Conservation (phyloP, 1,140 invertebrate species). For the Drosophila simulans region DNA sequence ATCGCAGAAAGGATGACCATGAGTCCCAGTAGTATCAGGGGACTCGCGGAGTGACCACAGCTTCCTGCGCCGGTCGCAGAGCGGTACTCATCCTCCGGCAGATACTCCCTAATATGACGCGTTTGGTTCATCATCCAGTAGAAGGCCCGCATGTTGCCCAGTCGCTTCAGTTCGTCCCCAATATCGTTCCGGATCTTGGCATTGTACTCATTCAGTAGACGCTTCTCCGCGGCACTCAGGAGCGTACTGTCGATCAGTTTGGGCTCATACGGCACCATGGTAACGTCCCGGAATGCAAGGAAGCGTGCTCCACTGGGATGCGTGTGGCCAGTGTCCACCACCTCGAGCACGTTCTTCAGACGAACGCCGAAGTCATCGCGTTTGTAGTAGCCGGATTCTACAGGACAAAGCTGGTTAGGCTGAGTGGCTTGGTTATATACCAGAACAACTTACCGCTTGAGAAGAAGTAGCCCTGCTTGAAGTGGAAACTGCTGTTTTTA, state of each 20-base stretch:
- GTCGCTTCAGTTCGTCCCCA: slow-evolving; percentile 89
- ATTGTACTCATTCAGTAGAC: slow-evolving; percentile 93
- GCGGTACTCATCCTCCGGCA: slow-evolving; percentile 79
- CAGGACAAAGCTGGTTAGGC: slow-evolving; percentile 29
- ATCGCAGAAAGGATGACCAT: slow-evolving; percentile 26
- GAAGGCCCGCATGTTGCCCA: slow-evolving; percentile 89
- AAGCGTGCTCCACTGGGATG: slow-evolving; percentile 86
- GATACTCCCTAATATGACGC: slow-evolving; percentile 87
- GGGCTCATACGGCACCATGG: slow-evolving; percentile 96
- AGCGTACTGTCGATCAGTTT: slow-evolving; percentile 93
- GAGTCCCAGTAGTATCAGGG: slow-evolving; percentile 10
- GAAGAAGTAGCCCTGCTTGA: slow-evolving; percentile 94
- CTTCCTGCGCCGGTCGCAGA: slow-evolving; percentile 42
- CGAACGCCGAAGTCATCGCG: slow-evolving; percentile 94
- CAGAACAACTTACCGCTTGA: slow-evolving; percentile 89
- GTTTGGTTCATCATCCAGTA: slow-evolving; percentile 93
- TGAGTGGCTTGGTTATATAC: background rate
- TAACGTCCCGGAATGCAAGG: slow-evolving; percentile 92
- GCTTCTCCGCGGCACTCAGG: slow-evolving; percentile 90
- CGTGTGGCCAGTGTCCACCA: slow-evolving; percentile 87
- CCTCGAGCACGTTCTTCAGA: slow-evolving; percentile 96
- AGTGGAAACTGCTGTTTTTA: slow-evolving; percentile 85
- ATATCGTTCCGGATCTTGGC: slow-evolving; percentile 88
- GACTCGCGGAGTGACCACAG: slow-evolving; percentile 1
- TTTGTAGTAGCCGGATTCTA: slow-evolving; percentile 93